Base-by-base conservation (phyloP, 1,140 invertebrate genomes). In the Calephelis nemesis region DNA sequence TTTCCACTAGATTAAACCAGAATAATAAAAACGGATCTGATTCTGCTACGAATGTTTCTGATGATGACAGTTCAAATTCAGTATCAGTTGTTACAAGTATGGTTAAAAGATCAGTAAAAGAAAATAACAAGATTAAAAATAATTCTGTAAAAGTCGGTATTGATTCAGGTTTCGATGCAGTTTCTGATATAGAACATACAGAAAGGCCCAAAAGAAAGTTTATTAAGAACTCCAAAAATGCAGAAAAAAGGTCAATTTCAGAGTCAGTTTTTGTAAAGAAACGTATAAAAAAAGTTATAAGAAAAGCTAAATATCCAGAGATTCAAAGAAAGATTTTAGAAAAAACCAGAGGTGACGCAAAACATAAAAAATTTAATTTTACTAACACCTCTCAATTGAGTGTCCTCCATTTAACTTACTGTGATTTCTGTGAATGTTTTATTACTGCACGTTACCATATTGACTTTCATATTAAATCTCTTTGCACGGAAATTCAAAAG, bases 401-500 rank as follows among this genome's bases (percentile, higher is more conserved):
- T 42, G 13, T 68, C 49, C 42, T 74, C 13, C 69, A 68, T 65
- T 70, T 82, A 19, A 69, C 65, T 39, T 82, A 77, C 68, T 87
- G 85, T 66, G 30, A 70, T 19, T 76, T 72, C 47, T 87, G 85
- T 69, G 78, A 85, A 71, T 79, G 75, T 71, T 81, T 77, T 72
- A 63, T 88, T 13, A 74, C 58, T 58, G 62, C 65, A 58, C 30
- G 9, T 60, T 19, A 19, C 13, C 77, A 63, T 15, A n/a, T 65
- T 10, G 62, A 73, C 19, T 58, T 73, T 40, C 85, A 88, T 71
- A 52, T 73, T 10, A 63, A 79, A 69, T 63, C 40, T 39, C 70
- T 39, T 40, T 87, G 85, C 66, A 64, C 7, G 9, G 30, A 74
- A 42, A 62, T 79, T 19, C 15, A 40, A 30, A 81, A 73, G 71